Conservation (phyloP, 2,797 vertebrate species). For the Rhincodon typus region DNA sequence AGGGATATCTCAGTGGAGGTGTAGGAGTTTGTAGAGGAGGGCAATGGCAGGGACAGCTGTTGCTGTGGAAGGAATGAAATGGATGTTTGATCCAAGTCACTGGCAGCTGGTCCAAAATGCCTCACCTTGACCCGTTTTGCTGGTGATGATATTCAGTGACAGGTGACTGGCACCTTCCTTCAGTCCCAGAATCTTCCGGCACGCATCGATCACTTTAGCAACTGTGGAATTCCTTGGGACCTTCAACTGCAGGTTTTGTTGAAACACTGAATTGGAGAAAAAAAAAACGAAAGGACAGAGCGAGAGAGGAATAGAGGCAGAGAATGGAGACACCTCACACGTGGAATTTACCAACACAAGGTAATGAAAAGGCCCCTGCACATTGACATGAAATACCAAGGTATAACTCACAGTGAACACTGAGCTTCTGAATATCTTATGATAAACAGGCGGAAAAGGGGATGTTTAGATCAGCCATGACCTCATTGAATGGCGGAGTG, state of each 20-base stretch:
- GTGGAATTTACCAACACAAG: not conserved
- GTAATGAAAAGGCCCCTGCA: not conserved
- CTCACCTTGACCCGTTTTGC: constrained; percentile 49
- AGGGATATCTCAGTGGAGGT: not conserved
- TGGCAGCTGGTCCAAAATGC: not conserved
- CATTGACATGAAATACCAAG: not conserved
- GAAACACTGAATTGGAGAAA: constrained; percentile 51
- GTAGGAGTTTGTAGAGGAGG: not conserved
- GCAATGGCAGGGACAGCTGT: no score
- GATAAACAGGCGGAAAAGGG: not conserved
- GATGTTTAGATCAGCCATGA: no score
- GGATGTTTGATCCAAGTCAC: not conserved
- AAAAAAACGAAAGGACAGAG: not conserved
- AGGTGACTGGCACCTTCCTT: constrained; percentile 54
- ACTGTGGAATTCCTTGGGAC: constrained; percentile 56
- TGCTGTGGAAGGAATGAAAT: not conserved
- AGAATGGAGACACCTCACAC: not conserved
- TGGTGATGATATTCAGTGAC: constrained; percentile 41
- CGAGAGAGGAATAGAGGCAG: not conserved
- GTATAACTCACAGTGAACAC: not conserved
- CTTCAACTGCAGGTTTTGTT: constrained; percentile 57
- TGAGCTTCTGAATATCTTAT: not conserved
- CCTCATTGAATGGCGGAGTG: no score
- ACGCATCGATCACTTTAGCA: constrained; percentile 52
- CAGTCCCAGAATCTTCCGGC: constrained; percentile 56